Base-by-base conservation (phyloP, 2,888 invertebrate genomes). In the Hirtodrosophila trivittata region DNA sequence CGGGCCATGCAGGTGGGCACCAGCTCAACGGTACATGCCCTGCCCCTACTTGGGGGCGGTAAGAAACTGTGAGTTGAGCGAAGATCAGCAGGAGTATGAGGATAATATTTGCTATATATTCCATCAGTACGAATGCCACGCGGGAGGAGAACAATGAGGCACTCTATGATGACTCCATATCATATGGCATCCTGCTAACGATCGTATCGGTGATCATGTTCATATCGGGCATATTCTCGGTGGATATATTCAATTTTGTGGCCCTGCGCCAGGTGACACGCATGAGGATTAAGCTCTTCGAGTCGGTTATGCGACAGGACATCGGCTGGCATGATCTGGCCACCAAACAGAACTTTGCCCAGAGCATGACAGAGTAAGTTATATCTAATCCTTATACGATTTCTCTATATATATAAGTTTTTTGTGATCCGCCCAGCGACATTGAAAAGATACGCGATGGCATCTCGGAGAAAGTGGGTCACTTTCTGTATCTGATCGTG, bases 401-500 rank as follows among this genome's bases (percentile, higher is more conserved):
- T 1, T 5, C n/a, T n/a, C n/a, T n/a, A n/a, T n/a, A n/a, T n/a
- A n/a, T n/a, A n/a, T n/a, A n/a, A n/a, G n/a, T n/a, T n/a, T n/a
- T n/a, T n/a, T n/a, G n/a, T n/a, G n/a, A n/a, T n/a, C n/a, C n/a
- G n/a, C n/a, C n/a, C n/a, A 95, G 95, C 86, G 95, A 95, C 86
- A 91, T 96, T 64, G 94, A 95, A 81, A 95, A 95, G 88, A 94
- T 96, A 81, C 94, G 96, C 54, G 96, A 96, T 83, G 97, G 96
- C 2, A 95, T 97, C 16, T 95, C 95, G 0, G 96, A 96, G 89
- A 97, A 97, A 90, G 93, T 96, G 9, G 94, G 95, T 0, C 94
- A 95, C 87, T 93, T 96, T 78, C 91, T 95, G 0, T 95, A 95
- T 87, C 56, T 90, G 32, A 69, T 90, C 6, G 74, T 90, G 12